Base-by-base conservation (phyloP, 2,113 vertebrate species). In the Zeus faber region DNA sequence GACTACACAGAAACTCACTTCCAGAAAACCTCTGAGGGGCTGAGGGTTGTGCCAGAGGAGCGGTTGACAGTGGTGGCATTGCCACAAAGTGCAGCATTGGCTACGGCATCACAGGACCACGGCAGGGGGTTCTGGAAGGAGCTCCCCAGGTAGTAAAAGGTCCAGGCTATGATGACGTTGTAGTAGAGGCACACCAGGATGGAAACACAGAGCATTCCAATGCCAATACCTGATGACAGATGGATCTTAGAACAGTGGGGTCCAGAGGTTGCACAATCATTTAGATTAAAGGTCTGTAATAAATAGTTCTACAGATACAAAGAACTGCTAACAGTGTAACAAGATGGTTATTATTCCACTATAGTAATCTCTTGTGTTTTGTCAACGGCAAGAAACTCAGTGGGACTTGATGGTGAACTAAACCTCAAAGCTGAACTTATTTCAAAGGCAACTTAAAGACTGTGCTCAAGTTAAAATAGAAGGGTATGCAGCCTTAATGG, bases 81-180 rank as follows among this genome's bases (percentile, higher is more conserved):
- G 5, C 58, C 46, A 43, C 91, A 92, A 21, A 91, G 59, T 0
- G 17, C 8, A 47, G 43, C 53, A 21, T 92, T 91, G 43, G 74
- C 62, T 0, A 67, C 0, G 18, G 88, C 87, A 0, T 90, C 82
- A 73, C 91, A 92, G 26, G 91, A 91, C 91, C 91, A 91, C 18
- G 91, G 91, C 66, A 92, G 74, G 0, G 91, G 91, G 65, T 82
- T 91, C 75, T 89, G 89, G 56, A 92, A 90, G 4, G 91, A 92
- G 70, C 83, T 90, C 43, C 83, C 86, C 78, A 91, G 84, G 76
- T 91, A 92, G 72, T 87, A 91, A 77, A 92, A 91, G 0, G 91
- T 91, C 91, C 91, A 92, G 0, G 91, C 91, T 22, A 92, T 91
- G 21, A 92, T 92, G 40, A 92, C 80, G 4, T 92, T 92, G 62